These are phyloP conservation scores for Drymonia ruficornis DNA, from an alignment of 2,888 invertebrate genomes.

Conservation along the genomic window DNA sequence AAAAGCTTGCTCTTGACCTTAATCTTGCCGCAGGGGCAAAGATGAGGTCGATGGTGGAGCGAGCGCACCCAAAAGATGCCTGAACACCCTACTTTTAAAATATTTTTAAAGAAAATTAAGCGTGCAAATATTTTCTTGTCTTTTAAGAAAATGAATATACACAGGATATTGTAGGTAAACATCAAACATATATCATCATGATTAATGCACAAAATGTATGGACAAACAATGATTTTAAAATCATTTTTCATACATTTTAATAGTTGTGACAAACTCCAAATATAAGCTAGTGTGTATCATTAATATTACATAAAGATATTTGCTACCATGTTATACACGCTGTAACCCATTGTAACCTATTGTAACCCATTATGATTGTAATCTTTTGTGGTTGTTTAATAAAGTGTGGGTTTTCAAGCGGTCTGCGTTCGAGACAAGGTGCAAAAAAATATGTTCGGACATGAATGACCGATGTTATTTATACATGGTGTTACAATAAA, in stretches of 20 bases:
- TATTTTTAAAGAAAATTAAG: too few relatives aligned
- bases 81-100: too few relatives aligned
- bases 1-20: too few relatives aligned
- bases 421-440: constrained; percentile 61
- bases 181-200: not conserved
- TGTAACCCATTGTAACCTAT: constrained; percentile 34
- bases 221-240: not conserved
- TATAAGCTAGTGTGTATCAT: constrained; percentile 37
- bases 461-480: constrained; percentile 67
- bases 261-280: constrained; percentile 32
- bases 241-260: constrained; percentile 26
- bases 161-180: too few relatives aligned
- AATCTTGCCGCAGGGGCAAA: too few relatives aligned
- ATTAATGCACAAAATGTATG: too few relatives aligned
- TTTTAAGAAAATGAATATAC: too few relatives aligned
- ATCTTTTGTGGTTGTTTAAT: constrained; percentile 66
- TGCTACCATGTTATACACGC: constrained; percentile 45
- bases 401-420: constrained; percentile 56
- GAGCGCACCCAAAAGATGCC: too few relatives aligned
- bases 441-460: constrained; percentile 67
- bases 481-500: constrained; percentile 47
- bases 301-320: constrained; percentile 41
- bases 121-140: too few relatives aligned
- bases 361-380: constrained; percentile 44
- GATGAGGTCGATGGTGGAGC: too few relatives aligned